These are phyloP conservation scores for Albula glossodonta DNA, from an alignment of 2,113 vertebrate genomes.

Conservation along the genomic window DNA sequence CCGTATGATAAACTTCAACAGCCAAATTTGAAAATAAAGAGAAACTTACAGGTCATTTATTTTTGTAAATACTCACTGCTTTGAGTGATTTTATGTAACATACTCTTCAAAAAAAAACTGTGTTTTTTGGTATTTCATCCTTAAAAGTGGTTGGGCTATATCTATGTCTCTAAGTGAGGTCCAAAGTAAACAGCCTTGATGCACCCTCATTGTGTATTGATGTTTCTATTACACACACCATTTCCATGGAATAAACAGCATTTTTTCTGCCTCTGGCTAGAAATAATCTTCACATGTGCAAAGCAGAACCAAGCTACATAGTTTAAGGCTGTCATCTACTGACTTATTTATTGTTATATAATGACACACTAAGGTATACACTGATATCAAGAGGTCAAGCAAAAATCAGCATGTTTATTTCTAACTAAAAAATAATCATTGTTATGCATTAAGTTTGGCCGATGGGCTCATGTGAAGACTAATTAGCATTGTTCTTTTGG, in stretches of 20 bases:
- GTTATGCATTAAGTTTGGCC: neutral
- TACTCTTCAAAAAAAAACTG: no score
- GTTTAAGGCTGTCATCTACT: neutral
- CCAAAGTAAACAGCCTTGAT: neutral
- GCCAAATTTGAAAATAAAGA: no score
- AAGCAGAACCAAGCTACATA: neutral
- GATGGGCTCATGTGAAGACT: no score
- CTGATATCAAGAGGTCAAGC: neutral
- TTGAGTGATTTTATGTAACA: no score
- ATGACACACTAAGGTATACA: neutral
- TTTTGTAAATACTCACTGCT: no score
- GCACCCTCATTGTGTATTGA: neutral
- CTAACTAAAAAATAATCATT: neutral
- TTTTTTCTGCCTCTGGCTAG: neutral
- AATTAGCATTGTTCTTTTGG: no score
- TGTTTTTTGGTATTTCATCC: neutral
- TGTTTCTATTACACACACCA: conserved; percentile 15
- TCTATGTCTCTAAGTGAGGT: neutral
- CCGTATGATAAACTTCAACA: no score
- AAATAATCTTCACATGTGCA: neutral
- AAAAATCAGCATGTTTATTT: neutral
- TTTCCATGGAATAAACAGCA: neutral
- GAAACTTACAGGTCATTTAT: no score
- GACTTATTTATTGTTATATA: neutral
- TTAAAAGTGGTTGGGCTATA: neutral